Conservation (phyloP, 2,797 vertebrate species). For the Acridotheres tristis region DNA sequence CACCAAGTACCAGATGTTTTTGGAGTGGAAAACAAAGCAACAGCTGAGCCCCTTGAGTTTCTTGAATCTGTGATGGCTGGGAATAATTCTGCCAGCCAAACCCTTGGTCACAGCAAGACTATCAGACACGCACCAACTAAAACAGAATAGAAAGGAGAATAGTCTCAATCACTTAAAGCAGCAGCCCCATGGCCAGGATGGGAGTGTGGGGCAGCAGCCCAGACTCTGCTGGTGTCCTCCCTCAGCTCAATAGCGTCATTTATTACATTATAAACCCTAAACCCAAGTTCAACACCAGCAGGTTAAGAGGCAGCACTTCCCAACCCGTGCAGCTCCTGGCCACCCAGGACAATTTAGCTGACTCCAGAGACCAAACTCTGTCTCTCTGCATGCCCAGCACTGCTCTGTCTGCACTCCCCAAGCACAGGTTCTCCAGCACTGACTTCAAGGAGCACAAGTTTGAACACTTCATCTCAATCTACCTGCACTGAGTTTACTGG, state of each 20-base stretch:
- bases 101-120: not conserved
- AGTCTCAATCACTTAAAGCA: not conserved
- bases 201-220: not conserved
- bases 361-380: not conserved
- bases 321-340: not conserved
- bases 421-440: not conserved
- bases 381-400: fast-evolving
- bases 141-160: not conserved
- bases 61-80: not conserved
- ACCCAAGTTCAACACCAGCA: not conserved
- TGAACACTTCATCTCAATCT: not conserved
- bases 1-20: not conserved
- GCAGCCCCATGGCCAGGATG: not conserved
- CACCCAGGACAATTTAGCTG: not conserved
- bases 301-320: not conserved
- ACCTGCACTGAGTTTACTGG: not conserved
- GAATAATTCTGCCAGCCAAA: not conserved
- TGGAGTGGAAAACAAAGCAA: not conserved
- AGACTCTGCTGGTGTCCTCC: not conserved
- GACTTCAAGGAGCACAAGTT: not conserved
- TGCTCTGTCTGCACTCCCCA: not conserved
- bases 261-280: not conserved
- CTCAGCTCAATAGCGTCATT: not conserved
- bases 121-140: not conserved
- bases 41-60: not conserved